Base-by-base conservation (phyloP, 2,888 invertebrate species). In the Drosophila kuntzei region DNA sequence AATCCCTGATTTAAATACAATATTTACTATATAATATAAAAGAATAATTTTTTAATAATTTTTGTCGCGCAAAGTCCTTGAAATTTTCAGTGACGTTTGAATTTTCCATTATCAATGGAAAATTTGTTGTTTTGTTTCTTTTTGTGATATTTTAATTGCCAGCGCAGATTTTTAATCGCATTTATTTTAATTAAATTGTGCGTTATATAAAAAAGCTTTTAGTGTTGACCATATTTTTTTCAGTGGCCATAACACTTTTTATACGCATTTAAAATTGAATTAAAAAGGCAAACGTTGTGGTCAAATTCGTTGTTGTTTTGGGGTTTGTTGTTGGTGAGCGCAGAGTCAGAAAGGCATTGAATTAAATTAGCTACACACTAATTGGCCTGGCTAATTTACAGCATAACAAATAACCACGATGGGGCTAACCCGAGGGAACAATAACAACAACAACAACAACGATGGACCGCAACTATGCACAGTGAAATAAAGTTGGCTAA, bases 301-400 rank as follows among this genome's bases (percentile, higher is more conserved):
- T 18, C 32, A 27, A 62, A 41, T 44, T 18, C n/a, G 29, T 32
- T 64, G 46, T 51, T 72, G 51, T 32, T 41, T 41, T 18, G 46
- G 9, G 14, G 7, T 7, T 27, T 54, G 29, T 32, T 50, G 41
- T 54, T 58, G 27, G 7, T 61, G 36, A 37, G 51, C 12, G 16
- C 27, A 51, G 36, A 51, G 47, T 25, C 50, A 20, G 34, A 37
- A 47, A 47, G 34, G 37, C 58, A 46, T 46, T 55, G 59, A 82
- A 88, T 88, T 72, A 58, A 86, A 80, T 83, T 77, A 80, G 57
- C 61, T 64, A 32, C 67, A 60, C 68, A 66, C 87, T 83, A 83
- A 83, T 82, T 83, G 83, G 70, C 68, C 49, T 18, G 68, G 66
- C 77, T 61, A 76, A 83, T 76, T 79, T 77, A 62, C 41, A 68